Conservation (phyloP, 2,888 invertebrate species). For the Rhagophthalmus giganteus region DNA sequence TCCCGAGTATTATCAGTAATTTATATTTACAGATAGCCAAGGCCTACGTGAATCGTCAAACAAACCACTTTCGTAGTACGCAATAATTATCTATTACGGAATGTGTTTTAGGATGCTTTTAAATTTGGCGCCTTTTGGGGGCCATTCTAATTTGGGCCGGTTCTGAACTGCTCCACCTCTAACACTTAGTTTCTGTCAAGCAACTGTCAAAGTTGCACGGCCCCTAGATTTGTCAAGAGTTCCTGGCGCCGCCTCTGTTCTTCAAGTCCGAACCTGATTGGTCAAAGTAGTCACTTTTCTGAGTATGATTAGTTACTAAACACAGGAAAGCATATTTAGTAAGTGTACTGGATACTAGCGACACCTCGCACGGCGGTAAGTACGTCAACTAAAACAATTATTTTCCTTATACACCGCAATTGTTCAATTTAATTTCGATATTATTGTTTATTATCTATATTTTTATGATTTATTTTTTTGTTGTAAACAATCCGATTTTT, state of each 20-base stretch:
- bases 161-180: conserved; percentile 55
- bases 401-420: background rate
- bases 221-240: conserved; percentile 55
- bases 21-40: conserved; percentile 22
- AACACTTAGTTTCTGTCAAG: conserved; percentile 56
- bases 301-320: conserved; percentile 52
- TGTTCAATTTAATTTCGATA: background rate
- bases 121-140: conserved; percentile 52
- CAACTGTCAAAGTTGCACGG: conserved; percentile 54
- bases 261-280: conserved; percentile 48
- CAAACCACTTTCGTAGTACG: conserved; percentile 5
- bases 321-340: conserved; percentile 30
- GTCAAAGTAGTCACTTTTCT: conserved; percentile 46
- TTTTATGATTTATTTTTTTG: background rate
- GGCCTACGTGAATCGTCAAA: conserved; percentile 7
- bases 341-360: conserved; percentile 51
- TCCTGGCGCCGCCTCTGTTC: conserved; percentile 53
- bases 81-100: no score
- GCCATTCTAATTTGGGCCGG: conserved; percentile 57
- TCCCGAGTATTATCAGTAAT: conserved; percentile 7
- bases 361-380: conserved; percentile 46
- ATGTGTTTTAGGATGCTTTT: conserved; percentile 34
- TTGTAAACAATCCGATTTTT: no score
- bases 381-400: conserved; percentile 48
- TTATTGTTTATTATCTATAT: no score